Evolutionary conservation across 2,888 invertebrate genomes (phyloP), one percentile per base, ranked within the genome.

Genomic region (Stratiomys singularior): DNA sequence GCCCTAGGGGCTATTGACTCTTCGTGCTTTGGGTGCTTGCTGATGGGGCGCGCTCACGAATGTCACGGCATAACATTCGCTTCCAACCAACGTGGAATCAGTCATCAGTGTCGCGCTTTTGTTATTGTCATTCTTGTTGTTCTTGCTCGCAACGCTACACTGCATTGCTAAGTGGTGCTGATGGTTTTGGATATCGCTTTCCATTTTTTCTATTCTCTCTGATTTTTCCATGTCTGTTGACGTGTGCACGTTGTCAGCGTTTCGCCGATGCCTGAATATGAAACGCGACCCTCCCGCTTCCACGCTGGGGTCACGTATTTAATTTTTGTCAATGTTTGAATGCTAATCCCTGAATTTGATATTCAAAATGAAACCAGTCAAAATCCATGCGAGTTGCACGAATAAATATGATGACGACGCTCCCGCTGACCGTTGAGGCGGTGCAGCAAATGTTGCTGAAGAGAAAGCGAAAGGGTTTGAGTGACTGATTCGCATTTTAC

Each of bases 1-100:
- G 9, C 69, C 46, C 69, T 69, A 4, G 46, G n/a, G 74, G 74
- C 74, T 74, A 21, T 74, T 74, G 74, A 74, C 74, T 60, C 15
- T 37, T 23, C 18, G 27, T 37, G 21, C 74, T 37, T 9, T 37
- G 1, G 71, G 1, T 21, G 37, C 58, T n/a, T 58, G 58, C 13
- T 30, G 58, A 7, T 46, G 47, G n/a, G 64, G 28, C 47, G 25
- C 23, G 18, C 44, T 69, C 66, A 18, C n/a, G 25, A 66, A 18
- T 46, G 69, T 69, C 69, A 27, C 69, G 18, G 21, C 15, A 52
- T 15, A 52, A 18, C 52, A 18, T 15, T 52, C 52, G 18, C 52
- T 52, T 18, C n/a, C 15, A 18, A n/a, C 52, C 52, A 52, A 52
- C 4, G 52, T 52, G 37, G 37, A 37, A 9, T 37, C 37, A 52